A percentile compares a stretch with the other conserved stretches of the same genome.
Evolutionary conservation across 2,888 invertebrate genomes (phyloP).

Genomic region (Agrotis puta): DNA sequence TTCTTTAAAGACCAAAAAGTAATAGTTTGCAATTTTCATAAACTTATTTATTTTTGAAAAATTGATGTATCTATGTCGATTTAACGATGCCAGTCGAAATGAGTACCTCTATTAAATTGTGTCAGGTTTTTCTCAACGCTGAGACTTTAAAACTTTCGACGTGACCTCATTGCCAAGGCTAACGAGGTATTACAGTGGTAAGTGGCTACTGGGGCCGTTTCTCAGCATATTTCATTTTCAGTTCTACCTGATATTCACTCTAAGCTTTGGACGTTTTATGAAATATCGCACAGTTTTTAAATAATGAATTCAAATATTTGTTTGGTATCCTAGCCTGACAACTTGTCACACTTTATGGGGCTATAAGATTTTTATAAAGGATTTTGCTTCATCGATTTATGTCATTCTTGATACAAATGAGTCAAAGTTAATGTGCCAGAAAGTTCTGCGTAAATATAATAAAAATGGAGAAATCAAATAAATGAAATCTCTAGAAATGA

Average conservation of each 20-base stretch:
- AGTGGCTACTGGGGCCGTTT: conserved; percentile 37
- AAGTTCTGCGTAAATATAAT: conserved; percentile 40
- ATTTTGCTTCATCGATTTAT: conserved; percentile 33
- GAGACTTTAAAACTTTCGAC: conserved; percentile 45
- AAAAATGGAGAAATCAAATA: conserved; percentile 23
- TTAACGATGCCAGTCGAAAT: conserved; percentile 16
- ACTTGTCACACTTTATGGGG: background rate
- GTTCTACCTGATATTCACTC: conserved; percentile 12
- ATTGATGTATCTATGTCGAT: background rate
- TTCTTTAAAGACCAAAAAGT: conserved; percentile 5
- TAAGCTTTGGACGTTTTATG: conserved; percentile 7
- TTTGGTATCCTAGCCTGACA: background rate
- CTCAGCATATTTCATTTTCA: conserved; percentile 30
- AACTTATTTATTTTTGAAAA: background rate
- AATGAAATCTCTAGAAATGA: conserved; percentile 28
- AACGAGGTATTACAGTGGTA: conserved; percentile 51
- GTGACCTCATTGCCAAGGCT: conserved; percentile 58
- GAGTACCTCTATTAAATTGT: conserved; percentile 35
- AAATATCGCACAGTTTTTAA: conserved; percentile 1
- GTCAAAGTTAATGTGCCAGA: conserved; percentile 32
- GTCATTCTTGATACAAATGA: conserved; percentile 32
- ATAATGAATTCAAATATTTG: background rate
- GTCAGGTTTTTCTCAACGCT: conserved; percentile 48
- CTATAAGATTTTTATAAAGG: background rate
- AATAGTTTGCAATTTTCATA: conserved; percentile 17